These are phyloP conservation scores for Drosophila bunnanda DNA, from an alignment of 2,888 invertebrate genomes.

Conservation along the genomic window DNA sequence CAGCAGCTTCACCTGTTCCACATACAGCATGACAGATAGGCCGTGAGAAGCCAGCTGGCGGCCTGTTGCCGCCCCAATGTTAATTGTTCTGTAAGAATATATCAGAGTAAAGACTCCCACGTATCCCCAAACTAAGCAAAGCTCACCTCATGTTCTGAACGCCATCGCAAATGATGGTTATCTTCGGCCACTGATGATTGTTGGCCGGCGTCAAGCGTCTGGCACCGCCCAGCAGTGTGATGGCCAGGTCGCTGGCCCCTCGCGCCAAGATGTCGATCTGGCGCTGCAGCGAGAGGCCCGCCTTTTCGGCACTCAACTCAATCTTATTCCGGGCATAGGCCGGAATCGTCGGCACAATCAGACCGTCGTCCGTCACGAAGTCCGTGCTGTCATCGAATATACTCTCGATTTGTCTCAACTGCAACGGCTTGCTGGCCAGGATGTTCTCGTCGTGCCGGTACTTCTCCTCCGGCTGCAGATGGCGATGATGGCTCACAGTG, in stretches of 20 bases:
- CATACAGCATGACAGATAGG: constrained; percentile 88
- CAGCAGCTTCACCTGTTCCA: constrained; percentile 85
- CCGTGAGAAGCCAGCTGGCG: constrained; percentile 94
- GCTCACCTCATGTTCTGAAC: constrained; percentile 59
- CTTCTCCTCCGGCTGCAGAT: constrained; percentile 83
- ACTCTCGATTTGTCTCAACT: constrained; percentile 89
- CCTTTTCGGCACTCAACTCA: constrained; percentile 88
- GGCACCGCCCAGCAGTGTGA: constrained; percentile 93
- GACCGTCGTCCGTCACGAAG: constrained; percentile 89
- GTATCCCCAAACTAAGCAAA: background rate
- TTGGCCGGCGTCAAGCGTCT: constrained; percentile 93
- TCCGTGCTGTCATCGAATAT: constrained; percentile 79
- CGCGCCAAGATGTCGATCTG: constrained; percentile 92
- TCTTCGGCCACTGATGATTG: constrained; percentile 94
- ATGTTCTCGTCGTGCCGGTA: constrained; percentile 95
- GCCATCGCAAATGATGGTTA: constrained; percentile 89
- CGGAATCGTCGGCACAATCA: constrained; percentile 91
- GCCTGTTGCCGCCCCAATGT: constrained; percentile 90
- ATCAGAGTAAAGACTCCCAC: background rate
- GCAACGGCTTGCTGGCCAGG: constrained; percentile 88
- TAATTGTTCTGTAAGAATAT: constrained; percentile 84
- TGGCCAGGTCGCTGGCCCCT: constrained; percentile 93
- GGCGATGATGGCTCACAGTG: constrained; percentile 72
- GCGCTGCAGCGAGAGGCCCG: constrained; percentile 88
- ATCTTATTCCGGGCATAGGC: constrained; percentile 88